Evolutionary conservation across 2,797 vertebrate species (phyloP).

Genomic region (Catamblyrhynchus diadema): DNA sequence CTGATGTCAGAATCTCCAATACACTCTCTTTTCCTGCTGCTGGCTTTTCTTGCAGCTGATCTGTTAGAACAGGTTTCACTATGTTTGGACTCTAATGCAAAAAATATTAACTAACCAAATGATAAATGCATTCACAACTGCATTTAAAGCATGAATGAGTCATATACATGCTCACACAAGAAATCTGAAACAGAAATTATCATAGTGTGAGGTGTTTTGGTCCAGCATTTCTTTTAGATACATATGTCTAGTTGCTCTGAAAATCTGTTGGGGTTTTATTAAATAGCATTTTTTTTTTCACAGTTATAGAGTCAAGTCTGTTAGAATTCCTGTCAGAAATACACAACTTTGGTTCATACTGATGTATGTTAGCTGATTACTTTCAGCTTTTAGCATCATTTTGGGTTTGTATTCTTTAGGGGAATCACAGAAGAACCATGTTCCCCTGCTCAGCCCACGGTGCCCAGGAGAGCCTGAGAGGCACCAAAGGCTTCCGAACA

Average conservation of each 20-base stretch:
- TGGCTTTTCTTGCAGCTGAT: background rate
- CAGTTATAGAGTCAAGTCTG: background rate
- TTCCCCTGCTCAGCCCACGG: background rate
- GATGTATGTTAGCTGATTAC: background rate
- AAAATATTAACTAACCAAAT: background rate
- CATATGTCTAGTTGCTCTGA: background rate
- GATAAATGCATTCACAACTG: background rate
- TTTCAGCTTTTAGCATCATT: background rate
- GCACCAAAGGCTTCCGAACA: background rate
- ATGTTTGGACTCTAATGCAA: background rate
- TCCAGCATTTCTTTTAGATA: background rate
- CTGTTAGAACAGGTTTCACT: background rate
- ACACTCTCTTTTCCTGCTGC: background rate
- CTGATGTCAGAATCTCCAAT: background rate
- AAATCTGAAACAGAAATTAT: background rate
- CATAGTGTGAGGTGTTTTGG: background rate
- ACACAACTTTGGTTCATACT: background rate
- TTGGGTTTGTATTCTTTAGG: background rate
- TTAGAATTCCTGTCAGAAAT: constrained; percentile 40
- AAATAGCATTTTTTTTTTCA: background rate
- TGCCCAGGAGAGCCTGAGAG: background rate
- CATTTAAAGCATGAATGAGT: background rate
- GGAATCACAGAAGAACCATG: background rate
- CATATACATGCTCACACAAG: background rate
- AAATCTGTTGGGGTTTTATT: background rate